Base-by-base conservation (phyloP, 2,888 invertebrate species). In the Drosophila atroscutellata region DNA sequence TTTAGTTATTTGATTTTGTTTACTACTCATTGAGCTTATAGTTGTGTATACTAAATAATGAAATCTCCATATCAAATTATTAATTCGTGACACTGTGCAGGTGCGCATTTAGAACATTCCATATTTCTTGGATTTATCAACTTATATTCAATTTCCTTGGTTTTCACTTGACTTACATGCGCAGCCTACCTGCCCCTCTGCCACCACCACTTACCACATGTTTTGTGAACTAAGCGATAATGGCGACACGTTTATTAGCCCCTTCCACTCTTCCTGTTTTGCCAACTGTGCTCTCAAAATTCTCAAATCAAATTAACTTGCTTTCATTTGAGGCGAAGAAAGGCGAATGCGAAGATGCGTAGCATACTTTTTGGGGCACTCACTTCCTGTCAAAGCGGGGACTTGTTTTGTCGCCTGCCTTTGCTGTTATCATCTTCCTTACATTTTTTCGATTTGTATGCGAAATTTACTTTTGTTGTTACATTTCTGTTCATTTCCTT, bases 291-390 rank as follows among this genome's bases (percentile, higher is more conserved):
- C 85, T 77, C 76, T 84, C 71, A 61, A 72, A 81, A 73, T 80
- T 80, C 77, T 70, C 74, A 85, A 85, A 85, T 85, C 77, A 85
- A 85, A 85, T 85, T 87, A 85, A 82, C 87, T 87, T 80, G 76
- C 84, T 85, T 87, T 85, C 85, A 85, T 87, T 87, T 84, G 75
- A 73, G 66, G 55, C 67, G 45, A 61, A 47, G 51, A 39, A 69
- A 68, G 50, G 61, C 64, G 54, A 64, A 55, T 57, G 54, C 59
- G 47, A 49, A 51, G 58, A 55, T 58, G 68, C 59, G 30, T 75
- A 67, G 70, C 63, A 77, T 65, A 66, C 59, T 54, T 83, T 75
- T 75, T 37, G 59, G 63, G 68, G 75, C 42, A 60, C 54, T 63
- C 34, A 37, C 66, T 50, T 75, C 71, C 75, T 75, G 64, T 24